Evolutionary conservation across 92 coral and sea anemone species (phyloP).

Genomic region (Parazoanthus atlanticus): DNA sequence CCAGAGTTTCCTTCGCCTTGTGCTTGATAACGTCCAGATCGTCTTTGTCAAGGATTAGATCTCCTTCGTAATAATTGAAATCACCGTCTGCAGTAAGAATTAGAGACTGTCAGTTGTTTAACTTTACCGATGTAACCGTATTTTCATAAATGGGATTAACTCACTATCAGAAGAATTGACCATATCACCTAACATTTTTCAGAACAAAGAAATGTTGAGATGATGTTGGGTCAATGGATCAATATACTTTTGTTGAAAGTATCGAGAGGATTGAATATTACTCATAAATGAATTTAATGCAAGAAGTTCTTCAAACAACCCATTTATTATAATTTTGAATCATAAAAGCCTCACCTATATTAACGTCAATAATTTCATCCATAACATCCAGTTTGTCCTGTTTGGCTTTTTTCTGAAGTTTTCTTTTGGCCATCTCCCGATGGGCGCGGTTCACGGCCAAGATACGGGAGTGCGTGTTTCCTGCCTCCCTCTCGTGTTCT

Average conservation of each 20-base stretch:
- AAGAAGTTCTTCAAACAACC: background rate
- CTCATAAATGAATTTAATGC: too few relatives aligned
- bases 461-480: conserved; percentile 32
- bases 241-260: background rate
- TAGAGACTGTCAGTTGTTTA: background rate
- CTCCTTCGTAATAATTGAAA: conserved; percentile 30
- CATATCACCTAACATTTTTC: too few relatives aligned
- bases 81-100: background rate
- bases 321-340: background rate
- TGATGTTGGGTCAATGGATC: background rate
- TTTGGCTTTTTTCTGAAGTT: conserved; percentile 27
- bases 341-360: background rate
- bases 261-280: background rate
- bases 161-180: too few relatives aligned
- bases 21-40: conserved; percentile 12
- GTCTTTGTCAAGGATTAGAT: conserved; percentile 26
- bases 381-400: conserved; percentile 18
- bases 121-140: background rate
- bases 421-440: conserved; percentile 26
- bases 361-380: conserved; percentile 36
- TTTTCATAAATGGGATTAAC: background rate
- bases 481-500: conserved; percentile 13
- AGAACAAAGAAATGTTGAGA: too few relatives aligned
- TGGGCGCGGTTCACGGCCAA: conserved; percentile 37
- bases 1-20: conserved; percentile 25